These are phyloP conservation scores for Metalampra italica DNA, from an alignment of 2,888 invertebrate genomes.

Conservation along the genomic window DNA sequence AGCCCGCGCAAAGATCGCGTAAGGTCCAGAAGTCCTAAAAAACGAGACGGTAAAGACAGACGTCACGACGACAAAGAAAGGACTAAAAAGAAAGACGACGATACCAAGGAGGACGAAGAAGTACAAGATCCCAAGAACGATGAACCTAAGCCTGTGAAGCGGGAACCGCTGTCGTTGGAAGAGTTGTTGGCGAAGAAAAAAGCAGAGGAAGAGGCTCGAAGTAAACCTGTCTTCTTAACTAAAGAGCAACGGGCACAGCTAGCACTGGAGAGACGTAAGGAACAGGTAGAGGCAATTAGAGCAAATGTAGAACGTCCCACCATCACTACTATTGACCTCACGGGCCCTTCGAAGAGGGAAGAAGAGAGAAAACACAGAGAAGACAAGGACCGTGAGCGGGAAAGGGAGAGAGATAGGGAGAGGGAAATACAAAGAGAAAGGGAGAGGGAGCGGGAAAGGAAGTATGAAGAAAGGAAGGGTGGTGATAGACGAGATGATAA, in stretches of 20 bases:
- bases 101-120: conserved; percentile 54
- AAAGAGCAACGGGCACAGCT: conserved; percentile 96
- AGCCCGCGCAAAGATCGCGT: conserved; percentile 35
- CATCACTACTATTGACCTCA: conserved; percentile 65
- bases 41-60: conserved; percentile 49
- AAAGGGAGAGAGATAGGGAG: conserved; percentile 64
- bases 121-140: conserved; percentile 46
- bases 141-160: conserved; percentile 62
- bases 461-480: conserved; percentile 61
- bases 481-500: conserved; percentile 72
- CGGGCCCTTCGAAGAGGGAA: conserved; percentile 71
- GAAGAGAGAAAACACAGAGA: conserved; percentile 61
- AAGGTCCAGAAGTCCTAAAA: conserved; percentile 29
- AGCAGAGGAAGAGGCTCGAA: conserved; percentile 94
- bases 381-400: conserved; percentile 66
- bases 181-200: conserved; percentile 97
- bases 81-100: conserved; percentile 53
- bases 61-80: conserved; percentile 31
- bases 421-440: conserved; percentile 71
- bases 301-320: conserved; percentile 78
- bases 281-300: conserved; percentile 90
- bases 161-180: conserved; percentile 96
- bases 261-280: conserved; percentile 92
- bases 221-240: conserved; percentile 97
- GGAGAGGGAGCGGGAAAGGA: conserved; percentile 42